Percentiles rank a stretch among this genome's conserved stretches.
Evolutionary conservation across 2,113 vertebrate genomes (phyloP).

Genomic region (Myodes glareolus): DNA sequence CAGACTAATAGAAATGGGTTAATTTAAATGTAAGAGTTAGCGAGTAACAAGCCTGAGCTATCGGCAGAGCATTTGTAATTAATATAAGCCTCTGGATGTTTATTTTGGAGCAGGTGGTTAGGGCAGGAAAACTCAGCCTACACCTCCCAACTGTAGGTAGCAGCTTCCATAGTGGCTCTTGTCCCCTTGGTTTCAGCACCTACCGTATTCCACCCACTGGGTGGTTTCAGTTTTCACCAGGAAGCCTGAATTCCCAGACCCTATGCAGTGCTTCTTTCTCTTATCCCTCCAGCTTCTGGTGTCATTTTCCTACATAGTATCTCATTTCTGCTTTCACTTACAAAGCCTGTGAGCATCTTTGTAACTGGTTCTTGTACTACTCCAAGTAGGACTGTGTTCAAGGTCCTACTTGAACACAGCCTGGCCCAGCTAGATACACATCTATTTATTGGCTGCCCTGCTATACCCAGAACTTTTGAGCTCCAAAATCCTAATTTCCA

Average conservation of each 20-base stretch:
- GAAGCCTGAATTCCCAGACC: neutral
- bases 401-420: neutral
- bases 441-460: neutral
- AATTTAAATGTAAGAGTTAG: neutral
- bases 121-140: neutral
- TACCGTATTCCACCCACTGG: neutral
- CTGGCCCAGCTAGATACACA: neutral
- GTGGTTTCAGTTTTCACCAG: neutral
- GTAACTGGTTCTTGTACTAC: neutral
- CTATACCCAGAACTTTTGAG: neutral
- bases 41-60: neutral
- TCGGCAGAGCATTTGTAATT: neutral
- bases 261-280: neutral
- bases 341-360: neutral
- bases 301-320: neutral
- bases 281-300: neutral
- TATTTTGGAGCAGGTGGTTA: neutral
- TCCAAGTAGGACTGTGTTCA: no score
- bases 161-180: neutral
- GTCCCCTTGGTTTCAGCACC: neutral
- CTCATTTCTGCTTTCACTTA: neutral
- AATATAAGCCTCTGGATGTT: neutral
- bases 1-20: neutral
- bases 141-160: neutral
- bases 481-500: neutral